Conservation (phyloP, 1,140 invertebrate genomes). For the Pomacea maculata region DNA sequence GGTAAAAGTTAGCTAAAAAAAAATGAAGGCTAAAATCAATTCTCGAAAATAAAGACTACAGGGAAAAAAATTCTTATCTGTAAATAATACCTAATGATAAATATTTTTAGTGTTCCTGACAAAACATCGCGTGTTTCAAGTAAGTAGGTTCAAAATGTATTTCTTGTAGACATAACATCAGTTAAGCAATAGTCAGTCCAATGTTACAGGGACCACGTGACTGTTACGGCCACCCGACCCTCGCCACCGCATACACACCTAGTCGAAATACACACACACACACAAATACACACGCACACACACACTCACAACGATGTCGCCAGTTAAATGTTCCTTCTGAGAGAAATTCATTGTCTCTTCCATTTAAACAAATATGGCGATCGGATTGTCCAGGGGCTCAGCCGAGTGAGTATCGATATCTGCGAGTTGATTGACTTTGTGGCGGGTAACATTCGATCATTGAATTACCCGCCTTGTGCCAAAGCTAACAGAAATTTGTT, state of each 20-base stretch:
- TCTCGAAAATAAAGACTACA: not conserved
- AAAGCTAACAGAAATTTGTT: too few species aligned
- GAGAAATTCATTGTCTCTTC: not conserved
- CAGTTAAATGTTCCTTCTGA: not conserved
- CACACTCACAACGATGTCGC: not conserved
- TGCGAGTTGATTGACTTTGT: slow-evolving; percentile 18
- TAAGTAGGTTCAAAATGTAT: too few species aligned
- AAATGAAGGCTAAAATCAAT: not conserved
- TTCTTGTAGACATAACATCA: too few species aligned
- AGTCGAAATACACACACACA: not conserved
- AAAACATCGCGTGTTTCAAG: too few species aligned
- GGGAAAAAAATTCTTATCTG: not conserved
- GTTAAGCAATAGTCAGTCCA: too few species aligned
- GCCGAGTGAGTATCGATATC: slow-evolving; percentile 12
- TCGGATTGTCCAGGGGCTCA: too few species aligned
- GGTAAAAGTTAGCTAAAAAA: too few species aligned
- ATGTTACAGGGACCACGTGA: too few species aligned
- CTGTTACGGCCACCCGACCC: too few species aligned
- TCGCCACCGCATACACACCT: not conserved
- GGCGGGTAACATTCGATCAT: slow-evolving; percentile 16
- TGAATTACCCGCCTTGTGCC: slow-evolving; percentile 5
- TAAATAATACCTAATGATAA: too few species aligned
- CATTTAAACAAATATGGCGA: not conserved
- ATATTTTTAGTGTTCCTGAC: too few species aligned
- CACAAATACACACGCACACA: not conserved